phyloP scores from a whole-genome alignment of 2,113 vertebrate genomes.

The Misgurnus anguillicaudatus region DNA sequence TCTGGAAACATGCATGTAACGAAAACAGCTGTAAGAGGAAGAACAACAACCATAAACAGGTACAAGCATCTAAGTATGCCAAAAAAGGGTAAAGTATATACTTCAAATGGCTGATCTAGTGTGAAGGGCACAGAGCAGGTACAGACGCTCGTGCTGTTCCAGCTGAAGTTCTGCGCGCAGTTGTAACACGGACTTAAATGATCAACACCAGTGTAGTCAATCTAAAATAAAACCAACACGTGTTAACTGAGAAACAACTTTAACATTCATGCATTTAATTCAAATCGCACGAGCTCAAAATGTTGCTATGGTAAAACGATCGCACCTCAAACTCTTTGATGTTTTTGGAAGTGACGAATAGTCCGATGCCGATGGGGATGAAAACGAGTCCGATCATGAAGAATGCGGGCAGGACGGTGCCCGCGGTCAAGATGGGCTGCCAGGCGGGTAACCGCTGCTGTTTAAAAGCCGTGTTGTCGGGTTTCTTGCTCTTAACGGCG shows the following conservation, averaged over 20 bases:
- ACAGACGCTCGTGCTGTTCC: conserved; percentile 78
- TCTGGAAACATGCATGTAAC: too few relatives aligned
- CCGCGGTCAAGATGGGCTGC: conserved; percentile 95
- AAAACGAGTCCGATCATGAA: conserved; percentile 96
- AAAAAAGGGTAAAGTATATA: conserved; percentile 55
- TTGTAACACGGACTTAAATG: conserved; percentile 80
- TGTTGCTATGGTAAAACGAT: not conserved
- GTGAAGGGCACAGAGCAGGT: conserved; percentile 83
- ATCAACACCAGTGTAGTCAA: conserved; percentile 92
- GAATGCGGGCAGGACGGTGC: conserved; percentile 92
- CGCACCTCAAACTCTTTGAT: conserved; percentile 91
- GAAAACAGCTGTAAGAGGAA: too few relatives aligned
- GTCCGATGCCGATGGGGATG: conserved; percentile 95
- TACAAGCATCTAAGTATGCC: too few relatives aligned
- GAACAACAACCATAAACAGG: too few relatives aligned
- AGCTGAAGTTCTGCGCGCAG: conserved; percentile 81
- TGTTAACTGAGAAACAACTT: not conserved
- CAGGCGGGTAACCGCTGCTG: conserved; percentile 94
- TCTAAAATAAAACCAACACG: conserved; percentile 71
- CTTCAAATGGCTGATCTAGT: conserved; percentile 88
- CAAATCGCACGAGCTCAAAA: not conserved
- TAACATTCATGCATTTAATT: too few relatives aligned
- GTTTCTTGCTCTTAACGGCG: conserved; percentile 82
- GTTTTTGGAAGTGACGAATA: conserved; percentile 95
- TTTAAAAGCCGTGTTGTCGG: conserved; percentile 96